Percentiles rank a stretch among this genome's conserved stretches.
phyloP scores from a whole-genome alignment of 2,797 vertebrate genomes.

The Protonibea diacanthus region DNA sequence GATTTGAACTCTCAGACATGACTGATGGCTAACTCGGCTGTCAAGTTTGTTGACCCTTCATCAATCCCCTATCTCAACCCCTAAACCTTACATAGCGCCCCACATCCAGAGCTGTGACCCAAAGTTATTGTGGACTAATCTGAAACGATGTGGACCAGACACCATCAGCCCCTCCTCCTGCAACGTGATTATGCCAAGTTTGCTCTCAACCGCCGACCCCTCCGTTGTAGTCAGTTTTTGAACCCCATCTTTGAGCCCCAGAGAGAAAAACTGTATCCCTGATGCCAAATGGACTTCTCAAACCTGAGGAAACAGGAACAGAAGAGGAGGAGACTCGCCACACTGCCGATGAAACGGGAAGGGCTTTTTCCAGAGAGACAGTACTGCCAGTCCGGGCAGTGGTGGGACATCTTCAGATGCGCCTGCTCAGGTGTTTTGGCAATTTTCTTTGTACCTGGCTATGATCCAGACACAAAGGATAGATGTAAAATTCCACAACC shows the following conservation, averaged over 20 bases:
- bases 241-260: constrained; percentile 35
- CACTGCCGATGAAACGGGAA: constrained; percentile 35
- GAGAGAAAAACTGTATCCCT: constrained; percentile 18
- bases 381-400: constrained; percentile 22
- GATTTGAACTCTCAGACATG: background rate
- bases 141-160: constrained; percentile 57
- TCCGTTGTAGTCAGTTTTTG: background rate
- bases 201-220: background rate
- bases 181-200: constrained; percentile 5
- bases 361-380: constrained; percentile 30
- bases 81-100: constrained; percentile 15
- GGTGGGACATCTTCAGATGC: constrained; percentile 38
- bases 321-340: constrained; percentile 14
- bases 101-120: constrained; percentile 30
- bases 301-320: constrained; percentile 38
- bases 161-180: constrained; percentile 33
- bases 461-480: constrained; percentile 54
- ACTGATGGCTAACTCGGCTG: background rate
- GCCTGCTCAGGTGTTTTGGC: constrained; percentile 43
- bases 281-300: constrained; percentile 47
- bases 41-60: background rate
- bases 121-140: constrained; percentile 37
- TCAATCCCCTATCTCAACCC: constrained; percentile 29
- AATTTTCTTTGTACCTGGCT: constrained; percentile 48
- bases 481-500: constrained; percentile 76